Conservation (phyloP, 2,113 vertebrate genomes). For the Callipepla squamata region DNA sequence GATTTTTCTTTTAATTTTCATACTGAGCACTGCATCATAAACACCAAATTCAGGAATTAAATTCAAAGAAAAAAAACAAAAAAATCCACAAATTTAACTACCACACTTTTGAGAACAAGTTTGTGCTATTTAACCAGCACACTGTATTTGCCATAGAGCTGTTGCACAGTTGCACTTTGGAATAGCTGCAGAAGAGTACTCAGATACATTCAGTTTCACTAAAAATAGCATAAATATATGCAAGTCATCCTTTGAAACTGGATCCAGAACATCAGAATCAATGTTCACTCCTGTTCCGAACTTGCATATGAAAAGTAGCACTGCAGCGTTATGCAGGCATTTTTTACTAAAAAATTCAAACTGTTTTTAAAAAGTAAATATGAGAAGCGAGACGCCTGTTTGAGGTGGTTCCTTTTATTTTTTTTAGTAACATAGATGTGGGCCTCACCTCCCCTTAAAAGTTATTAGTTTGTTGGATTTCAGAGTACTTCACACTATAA, state of each 20-base stretch:
- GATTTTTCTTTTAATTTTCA: neutral
- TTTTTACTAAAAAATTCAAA: neutral
- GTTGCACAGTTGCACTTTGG: neutral
- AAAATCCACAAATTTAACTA: neutral
- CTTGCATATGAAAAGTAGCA: neutral
- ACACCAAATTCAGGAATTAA: neutral
- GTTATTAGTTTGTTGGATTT: neutral
- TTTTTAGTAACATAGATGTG: neutral
- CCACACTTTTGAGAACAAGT: neutral
- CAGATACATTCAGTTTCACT: neutral
- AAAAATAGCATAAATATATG: neutral
- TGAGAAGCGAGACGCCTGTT: neutral
- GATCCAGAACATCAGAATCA: neutral
- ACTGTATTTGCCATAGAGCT: neutral
- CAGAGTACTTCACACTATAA: neutral
- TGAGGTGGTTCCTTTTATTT: neutral
- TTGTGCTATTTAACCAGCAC: neutral
- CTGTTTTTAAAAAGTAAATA: neutral
- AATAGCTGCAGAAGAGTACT: neutral
- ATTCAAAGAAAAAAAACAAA: neutral
- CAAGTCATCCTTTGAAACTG: neutral
- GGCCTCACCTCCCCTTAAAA: neutral
- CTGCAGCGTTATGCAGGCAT: neutral
- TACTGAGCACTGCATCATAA: neutral
- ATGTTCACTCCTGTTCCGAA: neutral